Conservation (phyloP, 2,797 vertebrate genomes). For the Decapterus maruadsi region DNA sequence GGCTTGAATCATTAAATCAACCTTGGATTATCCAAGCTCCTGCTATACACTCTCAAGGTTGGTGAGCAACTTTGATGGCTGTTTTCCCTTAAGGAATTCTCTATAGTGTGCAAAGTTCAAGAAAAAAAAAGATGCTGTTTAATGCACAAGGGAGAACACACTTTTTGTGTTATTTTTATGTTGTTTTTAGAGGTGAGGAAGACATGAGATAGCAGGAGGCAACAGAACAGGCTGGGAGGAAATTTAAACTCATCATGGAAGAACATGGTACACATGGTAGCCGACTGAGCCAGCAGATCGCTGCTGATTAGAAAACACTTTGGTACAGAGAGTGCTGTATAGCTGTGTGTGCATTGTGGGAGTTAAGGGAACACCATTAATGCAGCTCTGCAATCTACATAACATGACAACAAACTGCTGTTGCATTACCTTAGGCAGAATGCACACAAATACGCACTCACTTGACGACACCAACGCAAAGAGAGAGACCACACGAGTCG, state of each 20-base stretch:
- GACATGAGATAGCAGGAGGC: constrained; percentile 20
- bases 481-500: not conserved
- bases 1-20: constrained; percentile 64
- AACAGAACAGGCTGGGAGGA: constrained; percentile 33
- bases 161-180: constrained; percentile 39
- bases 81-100: constrained; percentile 33
- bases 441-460: constrained; percentile 26
- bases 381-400: constrained; percentile 43
- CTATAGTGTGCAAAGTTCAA: constrained; percentile 26
- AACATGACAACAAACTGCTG: constrained; percentile 44
- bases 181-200: constrained; percentile 29
- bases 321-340: constrained; percentile 13
- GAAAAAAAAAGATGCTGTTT: constrained; percentile 14
- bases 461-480: constrained; percentile 31
- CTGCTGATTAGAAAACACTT: constrained; percentile 55
- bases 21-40: constrained; percentile 64
- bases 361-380: constrained; percentile 44
- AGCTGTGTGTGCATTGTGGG: constrained; percentile 29
- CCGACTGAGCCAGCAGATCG: constrained; percentile 55
- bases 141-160: constrained; percentile 29
- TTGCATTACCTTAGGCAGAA: constrained; percentile 39
- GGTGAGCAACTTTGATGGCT: constrained; percentile 47
- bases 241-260: constrained; percentile 45
- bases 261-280: constrained; percentile 26
- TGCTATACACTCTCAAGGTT: constrained; percentile 55